Evolutionary conservation across 2,888 invertebrate genomes (phyloP).

Genomic region (Eledone cirrhosa): DNA sequence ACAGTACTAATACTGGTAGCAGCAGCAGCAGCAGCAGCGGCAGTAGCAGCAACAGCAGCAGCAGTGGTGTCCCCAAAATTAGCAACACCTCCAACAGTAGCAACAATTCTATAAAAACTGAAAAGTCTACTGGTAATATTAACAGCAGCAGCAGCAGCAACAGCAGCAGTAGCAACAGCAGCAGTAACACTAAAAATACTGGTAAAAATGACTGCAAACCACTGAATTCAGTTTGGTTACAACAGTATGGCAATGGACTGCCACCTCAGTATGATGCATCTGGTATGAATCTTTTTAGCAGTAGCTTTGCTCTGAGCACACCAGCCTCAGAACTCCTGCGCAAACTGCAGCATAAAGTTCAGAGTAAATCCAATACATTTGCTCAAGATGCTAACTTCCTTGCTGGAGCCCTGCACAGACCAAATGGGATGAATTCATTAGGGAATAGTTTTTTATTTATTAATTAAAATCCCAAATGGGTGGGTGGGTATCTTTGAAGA

Average conservation of each 20-base stretch:
- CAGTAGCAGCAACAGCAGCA: conserved; percentile 20
- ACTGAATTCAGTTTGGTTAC: conserved; percentile 42
- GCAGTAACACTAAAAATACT: conserved; percentile 18
- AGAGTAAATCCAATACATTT: conserved; percentile 51
- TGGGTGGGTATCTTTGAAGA: neutral
- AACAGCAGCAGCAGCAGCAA: conserved; percentile 27
- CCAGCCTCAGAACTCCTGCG: conserved; percentile 65
- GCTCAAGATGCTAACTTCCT: conserved; percentile 34
- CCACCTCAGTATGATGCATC: conserved; percentile 44
- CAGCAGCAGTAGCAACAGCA: conserved; percentile 25
- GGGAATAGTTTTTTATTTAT: conserved; percentile 26
- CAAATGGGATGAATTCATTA: conserved; percentile 25
- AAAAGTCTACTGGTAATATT: conserved; percentile 25
- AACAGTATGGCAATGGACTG: conserved; percentile 43
- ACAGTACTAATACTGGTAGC: neutral
- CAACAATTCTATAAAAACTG: conserved; percentile 25
- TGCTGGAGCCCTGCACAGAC: conserved; percentile 25
- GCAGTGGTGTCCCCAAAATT: neutral
- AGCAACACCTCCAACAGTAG: neutral
- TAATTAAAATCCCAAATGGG: neutral
- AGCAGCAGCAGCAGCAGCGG: conserved; percentile 36
- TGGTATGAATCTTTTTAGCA: conserved; percentile 42
- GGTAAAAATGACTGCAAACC: conserved; percentile 16
- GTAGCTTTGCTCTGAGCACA: conserved; percentile 58
- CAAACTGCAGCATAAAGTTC: conserved; percentile 65